These are phyloP conservation scores for Vanessa atalanta DNA, from an alignment of 1,140 invertebrate species.

Conservation along the genomic window DNA sequence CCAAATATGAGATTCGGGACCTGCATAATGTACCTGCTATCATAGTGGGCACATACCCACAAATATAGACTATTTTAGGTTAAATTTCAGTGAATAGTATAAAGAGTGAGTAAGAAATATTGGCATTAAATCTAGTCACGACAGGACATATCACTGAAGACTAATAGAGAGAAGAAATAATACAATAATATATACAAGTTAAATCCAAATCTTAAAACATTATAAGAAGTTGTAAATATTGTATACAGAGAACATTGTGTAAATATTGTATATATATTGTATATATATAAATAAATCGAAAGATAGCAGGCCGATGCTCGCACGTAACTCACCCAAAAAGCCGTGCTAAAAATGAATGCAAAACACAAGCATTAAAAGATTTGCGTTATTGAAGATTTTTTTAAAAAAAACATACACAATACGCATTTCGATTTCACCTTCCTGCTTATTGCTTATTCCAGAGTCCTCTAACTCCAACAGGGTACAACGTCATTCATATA, in stretches of 20 bases:
- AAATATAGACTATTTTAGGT: conserved; percentile 83
- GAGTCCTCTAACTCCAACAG: no score
- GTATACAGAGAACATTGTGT: no score
- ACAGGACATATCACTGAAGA: conserved; percentile 60
- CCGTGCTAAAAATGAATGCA: conserved; percentile 57
- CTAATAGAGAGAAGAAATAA: conserved; percentile 65
- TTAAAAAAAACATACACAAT: conserved; percentile 51
- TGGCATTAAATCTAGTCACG: conserved; percentile 59
- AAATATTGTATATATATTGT: no score
- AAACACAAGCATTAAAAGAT: conserved; percentile 59
- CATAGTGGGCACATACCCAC: no score
- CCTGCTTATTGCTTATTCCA: no score
- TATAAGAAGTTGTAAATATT: no score
- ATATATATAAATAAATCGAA: conserved; percentile 66
- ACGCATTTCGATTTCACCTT: no score
- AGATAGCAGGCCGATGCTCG: conserved; percentile 56
- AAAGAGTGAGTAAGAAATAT: conserved; percentile 53
- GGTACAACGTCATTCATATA: conserved; percentile 38
- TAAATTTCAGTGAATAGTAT: conserved; percentile 68
- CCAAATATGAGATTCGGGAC: conserved; percentile 87
- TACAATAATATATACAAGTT: conserved; percentile 59
- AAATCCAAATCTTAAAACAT: conserved; percentile 37
- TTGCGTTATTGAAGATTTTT: conserved; percentile 50
- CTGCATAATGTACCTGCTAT: conserved; percentile 36
- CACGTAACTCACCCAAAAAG: conserved; percentile 61